Conservation (phyloP, 2,888 invertebrate species). For the Caenorhabditis sp. region DNA sequence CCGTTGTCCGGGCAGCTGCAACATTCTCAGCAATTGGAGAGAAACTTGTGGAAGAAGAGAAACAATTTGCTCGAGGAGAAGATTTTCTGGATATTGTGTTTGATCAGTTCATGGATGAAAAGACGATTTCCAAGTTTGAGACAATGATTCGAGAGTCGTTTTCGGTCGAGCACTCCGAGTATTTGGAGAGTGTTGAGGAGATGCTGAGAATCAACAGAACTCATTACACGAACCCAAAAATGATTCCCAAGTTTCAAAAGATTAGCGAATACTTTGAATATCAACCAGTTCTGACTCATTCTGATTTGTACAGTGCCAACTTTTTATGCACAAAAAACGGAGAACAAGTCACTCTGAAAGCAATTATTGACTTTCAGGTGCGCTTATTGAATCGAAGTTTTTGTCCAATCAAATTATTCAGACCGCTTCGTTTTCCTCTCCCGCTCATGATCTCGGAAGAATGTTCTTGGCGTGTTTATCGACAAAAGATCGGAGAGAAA, state of each 20-base stretch:
- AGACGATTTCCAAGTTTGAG: slow-evolving; percentile 1
- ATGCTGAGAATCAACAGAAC: slow-evolving; percentile 28
- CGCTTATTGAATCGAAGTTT: too few species aligned
- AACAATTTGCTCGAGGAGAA: slow-evolving; percentile 24
- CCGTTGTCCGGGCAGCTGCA: slow-evolving; percentile 36
- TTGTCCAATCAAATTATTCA: too few species aligned
- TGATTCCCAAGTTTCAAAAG: slow-evolving; percentile 18
- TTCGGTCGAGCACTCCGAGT: slow-evolving; percentile 22
- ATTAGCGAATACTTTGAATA: slow-evolving; percentile 37
- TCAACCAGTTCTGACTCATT: slow-evolving; percentile 43
- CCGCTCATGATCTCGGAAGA: slow-evolving; percentile 3
- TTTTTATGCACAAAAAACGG: slow-evolving; percentile 37
- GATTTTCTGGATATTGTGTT: slow-evolving; percentile 44
- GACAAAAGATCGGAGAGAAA: slow-evolving; percentile 2
- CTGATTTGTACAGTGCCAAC: slow-evolving; percentile 52
- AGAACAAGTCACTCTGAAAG: slow-evolving; percentile 34
- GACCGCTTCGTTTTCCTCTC: background rate
- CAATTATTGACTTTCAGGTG: slow-evolving; percentile 60
- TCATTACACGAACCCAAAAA: slow-evolving; percentile 31
- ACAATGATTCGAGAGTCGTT: slow-evolving; percentile 29
- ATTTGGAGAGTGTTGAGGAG: slow-evolving; percentile 35
- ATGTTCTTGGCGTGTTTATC: background rate
- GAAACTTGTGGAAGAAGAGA: slow-evolving; percentile 34
- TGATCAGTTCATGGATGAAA: slow-evolving; percentile 45
- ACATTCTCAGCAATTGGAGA: slow-evolving; percentile 52